Evolutionary conservation across 1,140 invertebrate genomes (phyloP), one percentile per base, ranked within the genome.

Genomic region (Drosophila neocordata): DNA sequence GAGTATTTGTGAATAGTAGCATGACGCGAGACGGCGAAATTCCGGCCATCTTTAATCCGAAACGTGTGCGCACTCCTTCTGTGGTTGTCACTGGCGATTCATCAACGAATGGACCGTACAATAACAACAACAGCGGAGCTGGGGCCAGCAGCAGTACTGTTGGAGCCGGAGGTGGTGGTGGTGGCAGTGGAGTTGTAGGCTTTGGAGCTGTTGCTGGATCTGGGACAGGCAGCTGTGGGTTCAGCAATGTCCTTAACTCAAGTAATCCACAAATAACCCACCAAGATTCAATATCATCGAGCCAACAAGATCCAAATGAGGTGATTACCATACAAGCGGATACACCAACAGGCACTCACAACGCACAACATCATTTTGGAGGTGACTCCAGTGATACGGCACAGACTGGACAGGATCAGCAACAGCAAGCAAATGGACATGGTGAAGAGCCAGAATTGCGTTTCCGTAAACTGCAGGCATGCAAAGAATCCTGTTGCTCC

Each of bases 31-130:
- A 95, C 92, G 94, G 94, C 68, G 95, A 95, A 90, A 94, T 95
- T 90, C 94, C 95, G 58, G 95, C 95, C 71, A 96, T 95, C 79
- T 95, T 95, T 88, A 95, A 95, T 92, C 95, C 95, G 31, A 94
- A 95, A 88, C 92, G 95, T 66, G 94, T 94, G 62, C 93, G 95
- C 58, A 93, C 95, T 20, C 95, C 95, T 48, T 95, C 95, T 41
- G 95, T 95, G 64, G 94, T 95, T 72, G 94, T 95, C 65, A 95
- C 95, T 1, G 95, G 94, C 66, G 95, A 95, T 65, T 91, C 90
- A n/a, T 77, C 92, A 35, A 68, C 92, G 34, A 94, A 94, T 91
- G 93, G 93, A 34, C 93, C 92, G 2, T 94, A 79, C 65, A 83
- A 62, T 44, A 87, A 55, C 31, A 85, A 65, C 37, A 77, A 64